Evolutionary conservation across 2,888 invertebrate species (phyloP).

Genomic region (Dromius quadrimaculatus): DNA sequence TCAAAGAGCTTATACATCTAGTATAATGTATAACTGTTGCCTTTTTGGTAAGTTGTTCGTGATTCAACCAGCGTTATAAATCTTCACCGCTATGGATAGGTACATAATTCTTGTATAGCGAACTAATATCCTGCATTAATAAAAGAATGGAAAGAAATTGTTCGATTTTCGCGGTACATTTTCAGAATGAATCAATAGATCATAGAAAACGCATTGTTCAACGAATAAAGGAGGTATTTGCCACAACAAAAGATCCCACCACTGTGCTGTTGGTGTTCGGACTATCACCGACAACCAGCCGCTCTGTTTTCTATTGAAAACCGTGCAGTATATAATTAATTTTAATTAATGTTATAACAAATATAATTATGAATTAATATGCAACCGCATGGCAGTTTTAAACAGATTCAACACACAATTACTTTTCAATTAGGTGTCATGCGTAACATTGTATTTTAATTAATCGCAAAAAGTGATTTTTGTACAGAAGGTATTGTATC

Average conservation of each 20-base stretch:
- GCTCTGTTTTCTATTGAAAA: slow-evolving; percentile 44
- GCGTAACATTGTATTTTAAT: slow-evolving; percentile 45
- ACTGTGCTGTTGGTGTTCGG: not conserved
- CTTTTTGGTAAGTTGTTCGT: slow-evolving; percentile 24
- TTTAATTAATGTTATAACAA: slow-evolving; percentile 48
- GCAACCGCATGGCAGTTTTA: slow-evolving; percentile 17
- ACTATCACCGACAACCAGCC: slow-evolving; percentile 14
- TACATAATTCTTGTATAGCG: slow-evolving; percentile 39
- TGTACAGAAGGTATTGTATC: no score
- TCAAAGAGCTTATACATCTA: no score
- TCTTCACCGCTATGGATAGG: slow-evolving; percentile 23
- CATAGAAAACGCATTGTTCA: slow-evolving; percentile 49
- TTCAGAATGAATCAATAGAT: slow-evolving; percentile 50
- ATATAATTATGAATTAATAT: slow-evolving; percentile 44
- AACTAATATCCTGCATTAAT: slow-evolving; percentile 48
- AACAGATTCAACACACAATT: slow-evolving; percentile 31
- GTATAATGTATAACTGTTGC: no score
- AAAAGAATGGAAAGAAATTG: slow-evolving; percentile 48
- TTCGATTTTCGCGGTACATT: slow-evolving; percentile 50
- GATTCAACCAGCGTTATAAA: slow-evolving; percentile 15
- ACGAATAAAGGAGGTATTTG: slow-evolving; percentile 46
- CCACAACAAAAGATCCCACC: slow-evolving; percentile 41
- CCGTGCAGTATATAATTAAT: slow-evolving; percentile 48
- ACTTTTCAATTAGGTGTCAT: slow-evolving; percentile 33
- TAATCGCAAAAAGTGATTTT: slow-evolving; percentile 5